Evolutionary conservation across 2,888 invertebrate genomes (phyloP).

Genomic region (Arctia plantaginis): DNA sequence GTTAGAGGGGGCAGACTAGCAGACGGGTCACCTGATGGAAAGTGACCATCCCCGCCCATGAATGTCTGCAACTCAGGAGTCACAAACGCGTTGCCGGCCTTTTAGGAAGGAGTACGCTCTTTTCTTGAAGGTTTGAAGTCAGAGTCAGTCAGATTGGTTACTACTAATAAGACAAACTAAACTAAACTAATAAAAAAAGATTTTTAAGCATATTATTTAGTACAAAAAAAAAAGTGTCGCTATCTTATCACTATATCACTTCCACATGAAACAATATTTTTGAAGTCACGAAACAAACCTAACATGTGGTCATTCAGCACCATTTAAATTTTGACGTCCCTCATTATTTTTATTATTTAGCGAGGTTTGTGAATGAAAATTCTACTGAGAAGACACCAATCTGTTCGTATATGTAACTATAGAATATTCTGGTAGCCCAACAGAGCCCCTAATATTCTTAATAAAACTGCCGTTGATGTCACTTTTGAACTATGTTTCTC

Average conservation of each 20-base stretch:
- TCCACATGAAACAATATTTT: background rate
- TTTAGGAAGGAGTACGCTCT: too few relatives aligned
- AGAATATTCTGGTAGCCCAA: background rate
- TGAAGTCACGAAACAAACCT: background rate
- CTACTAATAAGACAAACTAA: too few relatives aligned
- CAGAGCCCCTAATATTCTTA: conserved; percentile 1
- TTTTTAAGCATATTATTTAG: background rate
- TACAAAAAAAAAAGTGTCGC: background rate
- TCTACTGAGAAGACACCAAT: background rate
- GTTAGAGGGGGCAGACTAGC: too few relatives aligned
- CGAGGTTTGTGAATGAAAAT: background rate
- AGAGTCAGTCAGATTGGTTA: too few relatives aligned
- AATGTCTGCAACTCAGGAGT: too few relatives aligned
- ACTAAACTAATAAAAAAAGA: too few relatives aligned
- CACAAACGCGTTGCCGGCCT: too few relatives aligned
- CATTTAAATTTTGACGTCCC: background rate
- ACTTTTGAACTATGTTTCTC: conserved; percentile 29
- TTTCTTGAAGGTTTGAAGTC: too few relatives aligned
- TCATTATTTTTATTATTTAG: background rate
- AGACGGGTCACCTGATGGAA: too few relatives aligned
- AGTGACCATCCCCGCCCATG: too few relatives aligned
- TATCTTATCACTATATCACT: background rate
- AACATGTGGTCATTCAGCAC: background rate
- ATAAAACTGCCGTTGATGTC: conserved; percentile 17
- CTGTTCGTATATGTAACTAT: background rate